Conservation (phyloP, 1,140 invertebrate genomes). For the Heliothis virescens region DNA sequence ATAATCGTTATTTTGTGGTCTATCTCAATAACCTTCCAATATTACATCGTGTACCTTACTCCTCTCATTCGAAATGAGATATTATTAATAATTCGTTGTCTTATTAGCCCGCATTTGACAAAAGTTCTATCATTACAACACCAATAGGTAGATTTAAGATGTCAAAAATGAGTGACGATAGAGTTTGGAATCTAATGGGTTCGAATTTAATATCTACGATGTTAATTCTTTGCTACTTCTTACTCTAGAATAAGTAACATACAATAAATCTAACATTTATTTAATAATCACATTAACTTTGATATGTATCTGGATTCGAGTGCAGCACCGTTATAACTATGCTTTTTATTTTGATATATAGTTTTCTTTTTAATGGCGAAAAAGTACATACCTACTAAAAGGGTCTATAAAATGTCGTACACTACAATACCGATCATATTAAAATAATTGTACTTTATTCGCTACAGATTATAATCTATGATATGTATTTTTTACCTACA, state of each 20-base stretch:
- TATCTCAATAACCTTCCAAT: slow-evolving; percentile 41
- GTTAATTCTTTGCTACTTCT: slow-evolving; percentile 47
- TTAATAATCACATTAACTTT: slow-evolving; percentile 78
- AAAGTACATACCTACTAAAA: slow-evolving; percentile 63
- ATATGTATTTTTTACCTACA: slow-evolving; percentile 71
- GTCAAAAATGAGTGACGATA: slow-evolving; percentile 42
- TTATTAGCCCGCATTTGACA: slow-evolving; percentile 81
- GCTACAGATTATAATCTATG: slow-evolving; percentile 72
- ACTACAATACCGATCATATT: slow-evolving; percentile 83
- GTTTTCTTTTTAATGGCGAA: slow-evolving; percentile 54
- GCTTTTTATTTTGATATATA: slow-evolving; percentile 54
- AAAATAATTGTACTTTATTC: slow-evolving; percentile 83
- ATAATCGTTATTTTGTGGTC: neutral
- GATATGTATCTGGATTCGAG: slow-evolving; percentile 73
- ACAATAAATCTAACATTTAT: slow-evolving; percentile 68
- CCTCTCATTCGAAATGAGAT: slow-evolving; percentile 42
- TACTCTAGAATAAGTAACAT: slow-evolving; percentile 55
- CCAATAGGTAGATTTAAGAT: slow-evolving; percentile 48
- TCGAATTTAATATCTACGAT: slow-evolving; percentile 45
- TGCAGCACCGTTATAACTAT: slow-evolving; percentile 65
- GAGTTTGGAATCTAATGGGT: slow-evolving; percentile 44
- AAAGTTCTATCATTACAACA: slow-evolving; percentile 71
- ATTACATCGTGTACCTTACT: slow-evolving; percentile 52
- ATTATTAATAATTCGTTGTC: slow-evolving; percentile 76
- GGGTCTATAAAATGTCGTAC: slow-evolving; percentile 78